Conservation (phyloP, 2,888 invertebrate species). For the Trissolcus japonicus region DNA sequence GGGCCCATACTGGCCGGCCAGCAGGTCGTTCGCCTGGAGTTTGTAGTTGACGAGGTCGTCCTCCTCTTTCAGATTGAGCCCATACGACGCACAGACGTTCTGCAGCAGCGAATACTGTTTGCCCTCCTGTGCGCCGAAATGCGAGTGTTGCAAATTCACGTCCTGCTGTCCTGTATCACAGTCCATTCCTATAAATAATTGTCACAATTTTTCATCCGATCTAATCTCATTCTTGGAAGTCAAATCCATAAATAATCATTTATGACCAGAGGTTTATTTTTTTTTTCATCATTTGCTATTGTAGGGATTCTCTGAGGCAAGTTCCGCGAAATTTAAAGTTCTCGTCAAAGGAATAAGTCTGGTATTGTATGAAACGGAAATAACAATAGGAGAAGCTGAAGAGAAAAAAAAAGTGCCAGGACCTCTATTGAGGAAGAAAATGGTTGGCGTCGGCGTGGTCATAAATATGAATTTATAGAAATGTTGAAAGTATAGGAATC, state of each 20-base stretch:
- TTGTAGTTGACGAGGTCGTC: constrained; percentile 86
- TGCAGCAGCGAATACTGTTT: constrained; percentile 89
- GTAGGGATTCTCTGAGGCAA: too few relatives aligned
- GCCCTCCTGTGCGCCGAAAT: constrained; percentile 75
- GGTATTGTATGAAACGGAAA: too few relatives aligned
- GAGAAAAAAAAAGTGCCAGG: not conserved
- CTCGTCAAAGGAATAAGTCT: too few relatives aligned
- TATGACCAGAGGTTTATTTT: constrained; percentile 29
- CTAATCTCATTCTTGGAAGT: constrained; percentile 19
- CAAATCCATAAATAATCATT: constrained; percentile 82
- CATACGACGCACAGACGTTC: constrained; percentile 86
- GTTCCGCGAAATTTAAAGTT: too few relatives aligned
- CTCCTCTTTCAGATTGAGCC: constrained; percentile 84
- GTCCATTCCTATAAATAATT: constrained; percentile 82
- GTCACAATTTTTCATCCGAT: constrained; percentile 7
- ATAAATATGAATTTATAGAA: constrained; percentile 15
- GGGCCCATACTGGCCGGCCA: constrained; percentile 79
- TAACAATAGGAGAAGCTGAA: not conserved
- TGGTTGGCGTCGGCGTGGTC: not conserved
- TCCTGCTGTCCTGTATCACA: constrained; percentile 84
- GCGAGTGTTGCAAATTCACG: constrained; percentile 74
- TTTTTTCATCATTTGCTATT: not conserved
- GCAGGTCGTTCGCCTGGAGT: constrained; percentile 82
- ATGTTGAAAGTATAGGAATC: not conserved
- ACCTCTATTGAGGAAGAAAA: not conserved